phyloP scores from a whole-genome alignment of 2,888 invertebrate species.

The Atherix ibis region DNA sequence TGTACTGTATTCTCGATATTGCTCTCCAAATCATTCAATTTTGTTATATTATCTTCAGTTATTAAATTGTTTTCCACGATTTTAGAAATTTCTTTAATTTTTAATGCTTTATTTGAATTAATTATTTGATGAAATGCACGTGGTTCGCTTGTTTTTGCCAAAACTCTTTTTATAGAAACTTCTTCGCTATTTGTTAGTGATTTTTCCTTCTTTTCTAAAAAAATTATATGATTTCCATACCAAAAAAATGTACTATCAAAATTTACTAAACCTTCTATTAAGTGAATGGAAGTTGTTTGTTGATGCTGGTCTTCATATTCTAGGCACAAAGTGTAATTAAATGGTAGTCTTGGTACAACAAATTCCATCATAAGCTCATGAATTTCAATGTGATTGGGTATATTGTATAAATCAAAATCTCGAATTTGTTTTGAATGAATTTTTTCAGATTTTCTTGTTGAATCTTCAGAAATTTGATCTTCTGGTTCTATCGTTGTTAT shows the following conservation, averaged over 20 bases:
- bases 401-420: slow-evolving; percentile 28
- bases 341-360: slow-evolving; percentile 28
- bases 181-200: too few species aligned
- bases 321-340: slow-evolving; percentile 25
- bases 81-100: too few species aligned
- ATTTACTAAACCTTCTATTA: too few species aligned
- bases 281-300: too few species aligned
- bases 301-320: too few species aligned
- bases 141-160: slow-evolving; percentile 23
- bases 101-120: slow-evolving; percentile 23
- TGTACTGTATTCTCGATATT: too few species aligned
- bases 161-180: slow-evolving; percentile 19
- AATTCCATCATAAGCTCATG: slow-evolving; percentile 26
- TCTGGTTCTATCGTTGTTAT: slow-evolving; percentile 14
- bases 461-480: not conserved
- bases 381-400: slow-evolving; percentile 27
- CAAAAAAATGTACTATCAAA: too few species aligned
- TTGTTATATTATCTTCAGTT: too few species aligned
- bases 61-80: too few species aligned
- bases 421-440: slow-evolving; percentile 18
- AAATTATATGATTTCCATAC: too few species aligned
- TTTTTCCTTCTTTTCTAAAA: too few species aligned
- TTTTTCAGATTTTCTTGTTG: not conserved
- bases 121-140: slow-evolving; percentile 23
- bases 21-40: too few species aligned